Evolutionary conservation across 2,888 invertebrate genomes (phyloP).

Genomic region (Dasysyrphus tricinctus): DNA sequence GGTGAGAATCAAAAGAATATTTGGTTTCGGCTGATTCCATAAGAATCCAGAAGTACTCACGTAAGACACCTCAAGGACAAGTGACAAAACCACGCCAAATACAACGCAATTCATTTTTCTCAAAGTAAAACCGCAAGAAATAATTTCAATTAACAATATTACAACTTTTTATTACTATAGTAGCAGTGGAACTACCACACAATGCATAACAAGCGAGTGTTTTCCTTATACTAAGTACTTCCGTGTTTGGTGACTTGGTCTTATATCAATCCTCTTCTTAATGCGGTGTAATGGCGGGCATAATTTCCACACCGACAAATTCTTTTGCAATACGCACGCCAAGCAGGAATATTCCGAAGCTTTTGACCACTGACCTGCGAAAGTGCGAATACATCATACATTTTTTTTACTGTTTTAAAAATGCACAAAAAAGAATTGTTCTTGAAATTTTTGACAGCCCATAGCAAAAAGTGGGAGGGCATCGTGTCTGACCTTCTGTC

Average conservation of each 20-base stretch:
- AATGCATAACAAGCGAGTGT: constrained; percentile 64
- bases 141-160: constrained; percentile 27
- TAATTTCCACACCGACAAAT: constrained; percentile 89
- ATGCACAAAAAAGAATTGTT: constrained; percentile 1
- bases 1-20: constrained; percentile 91
- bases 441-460: constrained; percentile 34
- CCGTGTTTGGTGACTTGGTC: constrained; percentile 48
- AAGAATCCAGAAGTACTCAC: constrained; percentile 53
- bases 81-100: constrained; percentile 35
- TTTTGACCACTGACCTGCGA: constrained; percentile 91
- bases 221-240: constrained; percentile 64
- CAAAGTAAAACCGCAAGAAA: constrained; percentile 57
- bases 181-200: constrained; percentile 29
- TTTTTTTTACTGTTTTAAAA: neutral
- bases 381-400: constrained; percentile 68
- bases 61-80: constrained; percentile 30
- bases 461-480: neutral
- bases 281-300: constrained; percentile 85
- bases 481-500: constrained; percentile 41
- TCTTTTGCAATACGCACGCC: constrained; percentile 92
- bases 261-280: constrained; percentile 71
- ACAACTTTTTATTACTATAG: constrained; percentile 53
- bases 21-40: constrained; percentile 83
- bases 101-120: constrained; percentile 41
- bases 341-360: constrained; percentile 90